These are phyloP conservation scores for Pao palembangensis DNA, from an alignment of 2,113 vertebrate species.

Conservation along the genomic window DNA sequence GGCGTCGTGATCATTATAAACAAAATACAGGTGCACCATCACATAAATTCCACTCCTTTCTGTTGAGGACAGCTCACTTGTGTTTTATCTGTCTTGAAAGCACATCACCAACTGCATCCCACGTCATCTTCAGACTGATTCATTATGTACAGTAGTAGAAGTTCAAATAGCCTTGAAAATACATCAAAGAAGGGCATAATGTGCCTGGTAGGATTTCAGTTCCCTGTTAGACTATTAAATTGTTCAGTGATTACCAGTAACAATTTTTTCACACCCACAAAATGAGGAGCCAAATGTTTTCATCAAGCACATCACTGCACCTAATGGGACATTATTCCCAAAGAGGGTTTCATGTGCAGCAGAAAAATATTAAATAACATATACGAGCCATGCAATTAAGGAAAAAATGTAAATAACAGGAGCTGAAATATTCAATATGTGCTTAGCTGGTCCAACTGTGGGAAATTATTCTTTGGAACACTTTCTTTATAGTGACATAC, in stretches of 20 bases:
- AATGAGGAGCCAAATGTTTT: slow-evolving; percentile 31
- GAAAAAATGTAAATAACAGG: neutral
- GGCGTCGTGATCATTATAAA: slow-evolving; percentile 15
- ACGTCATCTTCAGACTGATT: slow-evolving; percentile 52
- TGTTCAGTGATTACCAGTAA: slow-evolving; percentile 60
- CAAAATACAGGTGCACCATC: slow-evolving; percentile 51
- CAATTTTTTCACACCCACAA: slow-evolving; percentile 54
- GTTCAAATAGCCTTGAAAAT: slow-evolving; percentile 54
- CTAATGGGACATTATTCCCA: slow-evolving; percentile 22
- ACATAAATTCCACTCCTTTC: slow-evolving; percentile 7
- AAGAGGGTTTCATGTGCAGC: slow-evolving; percentile 19
- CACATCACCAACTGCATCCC: slow-evolving; percentile 24
- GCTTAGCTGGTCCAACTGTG: neutral
- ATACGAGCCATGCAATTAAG: neutral
- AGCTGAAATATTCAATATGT: no score
- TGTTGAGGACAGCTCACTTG: slow-evolving; percentile 3
- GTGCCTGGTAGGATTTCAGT: slow-evolving; percentile 33
- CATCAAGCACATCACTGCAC: slow-evolving; percentile 31
- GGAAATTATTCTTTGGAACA: neutral
- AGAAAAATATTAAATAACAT: neutral
- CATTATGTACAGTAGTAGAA: slow-evolving; percentile 36
- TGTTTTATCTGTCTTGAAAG: slow-evolving; percentile 18
- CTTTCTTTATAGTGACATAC: neutral
- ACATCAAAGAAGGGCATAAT: slow-evolving; percentile 63
- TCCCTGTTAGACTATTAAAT: slow-evolving; percentile 58